phyloP scores from a whole-genome alignment of 1,140 invertebrate species.

The Grapholita molesta region DNA sequence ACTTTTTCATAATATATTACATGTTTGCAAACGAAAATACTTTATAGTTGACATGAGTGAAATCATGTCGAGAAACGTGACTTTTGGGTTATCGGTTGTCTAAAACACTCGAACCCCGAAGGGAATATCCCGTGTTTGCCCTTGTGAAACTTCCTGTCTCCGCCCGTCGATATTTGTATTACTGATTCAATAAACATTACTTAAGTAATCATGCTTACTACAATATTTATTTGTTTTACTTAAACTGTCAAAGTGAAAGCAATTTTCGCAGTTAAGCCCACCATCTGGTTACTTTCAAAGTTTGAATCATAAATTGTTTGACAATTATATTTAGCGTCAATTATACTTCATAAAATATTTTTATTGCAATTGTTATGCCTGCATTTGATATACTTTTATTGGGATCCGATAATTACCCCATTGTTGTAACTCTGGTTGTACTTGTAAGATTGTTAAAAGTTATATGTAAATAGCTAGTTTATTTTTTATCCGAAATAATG shows the following conservation, averaged over 20 bases:
- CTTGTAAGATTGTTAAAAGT: neutral
- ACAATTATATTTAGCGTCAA: neutral
- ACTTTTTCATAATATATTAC: too few relatives aligned
- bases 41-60: too few relatives aligned
- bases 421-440: conserved; percentile 6
- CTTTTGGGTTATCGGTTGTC: too few relatives aligned
- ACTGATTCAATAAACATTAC: neutral
- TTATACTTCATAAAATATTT: neutral
- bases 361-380: conserved; percentile 4
- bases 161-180: neutral
- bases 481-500: neutral
- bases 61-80: too few relatives aligned
- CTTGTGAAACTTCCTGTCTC: neutral
- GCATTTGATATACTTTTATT: conserved; percentile 2
- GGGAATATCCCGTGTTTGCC: neutral
- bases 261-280: neutral
- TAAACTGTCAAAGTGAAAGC: neutral
- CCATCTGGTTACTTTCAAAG: neutral
- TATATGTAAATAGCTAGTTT: conserved; percentile 13
- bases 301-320: neutral
- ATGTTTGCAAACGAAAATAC: too few relatives aligned
- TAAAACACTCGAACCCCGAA: neutral
- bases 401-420: neutral
- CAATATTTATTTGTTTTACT: neutral
- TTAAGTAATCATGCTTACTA: neutral